Evolutionary conservation across 92 coral and sea anemone genomes (phyloP).

Genomic region (Hydrozoanthus gracilis): DNA sequence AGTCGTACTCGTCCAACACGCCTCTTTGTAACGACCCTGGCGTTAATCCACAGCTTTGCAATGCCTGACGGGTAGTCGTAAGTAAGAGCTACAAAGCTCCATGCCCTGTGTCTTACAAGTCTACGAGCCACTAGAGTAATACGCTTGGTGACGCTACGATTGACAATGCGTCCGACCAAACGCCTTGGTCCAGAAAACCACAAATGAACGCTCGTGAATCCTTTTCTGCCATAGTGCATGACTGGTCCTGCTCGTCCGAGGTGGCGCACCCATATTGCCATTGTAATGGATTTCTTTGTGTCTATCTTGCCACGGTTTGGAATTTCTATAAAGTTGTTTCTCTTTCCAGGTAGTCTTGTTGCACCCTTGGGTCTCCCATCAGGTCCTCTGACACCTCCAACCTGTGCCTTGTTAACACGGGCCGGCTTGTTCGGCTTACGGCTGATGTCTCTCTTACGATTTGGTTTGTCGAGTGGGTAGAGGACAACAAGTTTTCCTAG

Average conservation of each 20-base stretch:
- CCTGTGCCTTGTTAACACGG: slow-evolving; percentile 48
- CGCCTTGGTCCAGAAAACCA: slow-evolving; percentile 67
- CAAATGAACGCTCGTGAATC: slow-evolving; percentile 64
- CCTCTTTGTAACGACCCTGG: slow-evolving; percentile 50
- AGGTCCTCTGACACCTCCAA: slow-evolving; percentile 65
- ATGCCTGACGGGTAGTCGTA: slow-evolving; percentile 70
- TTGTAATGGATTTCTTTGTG: slow-evolving; percentile 67
- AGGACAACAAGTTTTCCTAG: slow-evolving; percentile 69
- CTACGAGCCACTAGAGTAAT: slow-evolving; percentile 49
- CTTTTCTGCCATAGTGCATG: slow-evolving; percentile 64
- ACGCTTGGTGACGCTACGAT: slow-evolving; percentile 50
- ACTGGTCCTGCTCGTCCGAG: slow-evolving; percentile 70
- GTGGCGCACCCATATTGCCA: slow-evolving; percentile 70
- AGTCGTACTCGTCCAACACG: slow-evolving; percentile 63
- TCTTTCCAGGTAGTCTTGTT: slow-evolving; percentile 60
- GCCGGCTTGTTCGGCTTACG: slow-evolving; percentile 70
- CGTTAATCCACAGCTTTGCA: slow-evolving; percentile 81
- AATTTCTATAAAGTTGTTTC: slow-evolving; percentile 76
- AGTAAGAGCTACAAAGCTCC: slow-evolving; percentile 77
- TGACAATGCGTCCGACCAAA: slow-evolving; percentile 67
- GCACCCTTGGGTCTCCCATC: slow-evolving; percentile 73
- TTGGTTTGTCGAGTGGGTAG: slow-evolving; percentile 70
- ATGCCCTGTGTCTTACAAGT: slow-evolving; percentile 54
- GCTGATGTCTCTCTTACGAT: slow-evolving; percentile 69
- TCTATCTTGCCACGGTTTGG: slow-evolving; percentile 75